Evolutionary conservation across 92 coral and sea anemone species (phyloP), one percentile per base, ranked within the genome.

Genomic region (Epizoanthus illoricatus): DNA sequence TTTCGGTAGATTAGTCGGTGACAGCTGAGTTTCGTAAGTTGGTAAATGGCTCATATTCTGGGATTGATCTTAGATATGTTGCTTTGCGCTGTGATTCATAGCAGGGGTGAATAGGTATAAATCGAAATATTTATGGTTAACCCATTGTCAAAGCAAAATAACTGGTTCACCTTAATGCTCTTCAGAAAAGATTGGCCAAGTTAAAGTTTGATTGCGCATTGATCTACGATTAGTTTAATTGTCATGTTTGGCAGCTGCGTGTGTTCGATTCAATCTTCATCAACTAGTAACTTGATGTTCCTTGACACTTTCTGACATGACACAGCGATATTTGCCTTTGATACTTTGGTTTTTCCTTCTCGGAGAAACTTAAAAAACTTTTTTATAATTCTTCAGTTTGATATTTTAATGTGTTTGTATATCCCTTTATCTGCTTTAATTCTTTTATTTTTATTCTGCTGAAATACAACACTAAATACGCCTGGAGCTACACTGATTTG

Each of bases 261-360:
- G 82, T 23, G 42, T 62, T 78, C 58, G 55, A 49, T 5, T 52
- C 58, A 20, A 61, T 62, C 81, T 57, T 61, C 64, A 42, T 28
- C 36, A 28, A 28, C 36, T 28, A 1, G 36, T 28, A 28, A 41
- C 18, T 43, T 42, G 58, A n/a, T 59, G 80, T 59, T 59, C 49
- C 15, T 43, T 42, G 71, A 43, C 76, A 28, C 57, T 13, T 78
- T 72, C 71, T 78, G 81, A 39, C 81, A 75, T 52, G 56, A 52
- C 56, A 52, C 56, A 2, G 56, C 13, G 71, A 63, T 64, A 45
- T 78, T 71, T 20, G 69, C 24, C 16, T 19, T 16, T 42, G 42
- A 62, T 58, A 78, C 5, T 63, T 45, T 45, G 43, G 20, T 19
- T 4, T 21, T 78, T 78, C 69, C 45, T 23, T 9, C 52, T 52